Evolutionary conservation across 2,888 invertebrate species (phyloP).

Genomic region (Oscheius sp.): DNA sequence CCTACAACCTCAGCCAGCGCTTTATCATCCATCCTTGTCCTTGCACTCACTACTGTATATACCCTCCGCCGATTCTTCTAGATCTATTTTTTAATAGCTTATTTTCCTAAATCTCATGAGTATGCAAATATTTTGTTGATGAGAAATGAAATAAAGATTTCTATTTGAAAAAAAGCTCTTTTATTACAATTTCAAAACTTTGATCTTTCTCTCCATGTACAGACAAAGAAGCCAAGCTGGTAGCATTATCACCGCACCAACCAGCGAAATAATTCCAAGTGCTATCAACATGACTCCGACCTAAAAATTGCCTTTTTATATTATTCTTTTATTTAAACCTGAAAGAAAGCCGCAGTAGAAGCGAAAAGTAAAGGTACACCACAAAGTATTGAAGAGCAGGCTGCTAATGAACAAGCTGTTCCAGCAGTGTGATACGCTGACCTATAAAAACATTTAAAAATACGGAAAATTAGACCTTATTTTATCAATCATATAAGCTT

Average conservation of each 20-base stretch:
- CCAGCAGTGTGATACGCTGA: slow-evolving; percentile 43
- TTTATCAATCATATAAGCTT: slow-evolving; percentile 27
- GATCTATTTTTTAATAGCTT: slow-evolving; percentile 9
- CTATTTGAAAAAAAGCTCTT: neutral
- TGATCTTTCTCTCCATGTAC: slow-evolving; percentile 1
- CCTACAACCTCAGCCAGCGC: neutral
- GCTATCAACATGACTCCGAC: slow-evolving; percentile 47
- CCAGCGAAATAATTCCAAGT: slow-evolving; percentile 39
- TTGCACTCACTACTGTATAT: slow-evolving; percentile 30
- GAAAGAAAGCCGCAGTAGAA: slow-evolving; percentile 44
- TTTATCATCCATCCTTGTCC: neutral
- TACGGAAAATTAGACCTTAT: no score
- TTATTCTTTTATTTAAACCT: slow-evolving; percentile 19
- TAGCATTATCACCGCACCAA: slow-evolving; percentile 39
- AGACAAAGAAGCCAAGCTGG: slow-evolving; percentile 30
- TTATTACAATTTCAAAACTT: neutral
- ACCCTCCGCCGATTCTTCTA: slow-evolving; percentile 7
- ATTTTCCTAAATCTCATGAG: slow-evolving; percentile 14
- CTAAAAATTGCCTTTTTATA: slow-evolving; percentile 26
- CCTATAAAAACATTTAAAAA: no score
- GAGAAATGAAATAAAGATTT: neutral
- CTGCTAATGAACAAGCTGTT: slow-evolving; percentile 37
- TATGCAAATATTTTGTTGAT: slow-evolving; percentile 10
- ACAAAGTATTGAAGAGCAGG: slow-evolving; percentile 41
- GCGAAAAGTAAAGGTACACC: slow-evolving; percentile 43